Evolutionary conservation across 2,113 vertebrate species (phyloP).

Genomic region (Lophura nycthemera): DNA sequence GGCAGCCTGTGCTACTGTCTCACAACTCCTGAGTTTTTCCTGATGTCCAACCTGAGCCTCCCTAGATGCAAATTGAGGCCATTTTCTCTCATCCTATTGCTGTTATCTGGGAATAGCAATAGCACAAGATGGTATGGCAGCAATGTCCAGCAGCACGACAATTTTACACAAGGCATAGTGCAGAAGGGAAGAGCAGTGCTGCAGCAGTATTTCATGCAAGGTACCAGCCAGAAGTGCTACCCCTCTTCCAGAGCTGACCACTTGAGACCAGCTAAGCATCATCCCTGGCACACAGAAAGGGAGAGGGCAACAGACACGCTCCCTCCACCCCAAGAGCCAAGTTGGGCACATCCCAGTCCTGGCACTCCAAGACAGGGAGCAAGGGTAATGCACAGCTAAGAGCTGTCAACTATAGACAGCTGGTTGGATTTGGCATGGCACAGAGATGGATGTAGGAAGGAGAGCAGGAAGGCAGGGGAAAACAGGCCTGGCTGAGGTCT

Average conservation of each 20-base stretch:
- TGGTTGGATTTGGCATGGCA: background rate
- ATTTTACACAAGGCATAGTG: background rate
- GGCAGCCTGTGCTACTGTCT: no score
- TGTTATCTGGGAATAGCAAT: no score
- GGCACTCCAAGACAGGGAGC: background rate
- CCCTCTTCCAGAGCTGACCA: background rate
- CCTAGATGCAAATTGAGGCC: no score
- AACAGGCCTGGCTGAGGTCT: fast-evolving
- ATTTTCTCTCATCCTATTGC: no score
- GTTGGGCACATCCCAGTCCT: background rate
- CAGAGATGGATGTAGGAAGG: background rate
- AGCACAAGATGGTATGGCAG: no score
- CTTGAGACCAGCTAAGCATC: background rate
- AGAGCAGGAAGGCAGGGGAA: background rate
- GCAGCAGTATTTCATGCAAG: background rate
- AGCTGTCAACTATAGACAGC: background rate
- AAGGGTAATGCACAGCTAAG: background rate
- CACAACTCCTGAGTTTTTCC: no score
- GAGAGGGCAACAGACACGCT: background rate
- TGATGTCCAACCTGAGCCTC: no score
- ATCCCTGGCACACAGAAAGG: background rate
- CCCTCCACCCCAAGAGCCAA: background rate
- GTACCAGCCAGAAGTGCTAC: background rate
- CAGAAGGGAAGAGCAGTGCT: background rate
- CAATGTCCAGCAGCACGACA: background rate